Conservation (phyloP, 1,140 invertebrate species). For the Sitobion miscanthi region DNA sequence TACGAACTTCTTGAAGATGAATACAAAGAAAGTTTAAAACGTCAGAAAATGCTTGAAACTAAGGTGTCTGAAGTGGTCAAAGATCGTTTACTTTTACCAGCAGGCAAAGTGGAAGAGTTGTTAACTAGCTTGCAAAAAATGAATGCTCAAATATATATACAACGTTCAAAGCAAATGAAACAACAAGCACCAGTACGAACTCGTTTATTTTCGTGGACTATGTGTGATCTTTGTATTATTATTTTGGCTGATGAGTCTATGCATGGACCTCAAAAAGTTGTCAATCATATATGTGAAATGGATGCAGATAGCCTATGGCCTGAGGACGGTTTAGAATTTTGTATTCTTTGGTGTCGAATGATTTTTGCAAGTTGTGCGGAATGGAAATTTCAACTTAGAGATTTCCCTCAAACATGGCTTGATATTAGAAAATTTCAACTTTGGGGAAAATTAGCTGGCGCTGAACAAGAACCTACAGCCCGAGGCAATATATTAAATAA, state of each 20-base stretch:
- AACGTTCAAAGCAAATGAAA: slow-evolving; percentile 84
- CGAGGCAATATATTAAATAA: slow-evolving; percentile 68
- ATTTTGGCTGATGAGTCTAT: slow-evolving; percentile 85
- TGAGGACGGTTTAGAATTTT: slow-evolving; percentile 87
- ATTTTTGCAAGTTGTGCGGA: slow-evolving; percentile 80
- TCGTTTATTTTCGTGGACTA: slow-evolving; percentile 80
- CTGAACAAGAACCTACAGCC: slow-evolving; percentile 82
- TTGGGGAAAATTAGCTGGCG: slow-evolving; percentile 88
- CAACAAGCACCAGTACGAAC: slow-evolving; percentile 75
- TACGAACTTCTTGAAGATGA: slow-evolving; percentile 96
- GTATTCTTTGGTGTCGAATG: slow-evolving; percentile 89
- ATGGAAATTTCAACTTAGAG: slow-evolving; percentile 89
- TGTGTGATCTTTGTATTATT: slow-evolving; percentile 80
- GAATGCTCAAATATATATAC: slow-evolving; percentile 94
- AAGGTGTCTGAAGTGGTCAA: slow-evolving; percentile 80
- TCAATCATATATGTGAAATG: slow-evolving; percentile 77
- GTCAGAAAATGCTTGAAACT: slow-evolving; percentile 87
- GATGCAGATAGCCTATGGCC: slow-evolving; percentile 87
- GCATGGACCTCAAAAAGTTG: slow-evolving; percentile 81
- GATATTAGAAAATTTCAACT: slow-evolving; percentile 82
- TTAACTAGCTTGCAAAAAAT: slow-evolving; percentile 84
- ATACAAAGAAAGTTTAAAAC: slow-evolving; percentile 91
- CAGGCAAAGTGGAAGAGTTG: slow-evolving; percentile 87
- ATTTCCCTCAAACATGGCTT: slow-evolving; percentile 93
- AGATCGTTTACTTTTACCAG: slow-evolving; percentile 81